Conservation (phyloP, 1,140 invertebrate species). For the Drosophila pseudoobscura region DNA sequence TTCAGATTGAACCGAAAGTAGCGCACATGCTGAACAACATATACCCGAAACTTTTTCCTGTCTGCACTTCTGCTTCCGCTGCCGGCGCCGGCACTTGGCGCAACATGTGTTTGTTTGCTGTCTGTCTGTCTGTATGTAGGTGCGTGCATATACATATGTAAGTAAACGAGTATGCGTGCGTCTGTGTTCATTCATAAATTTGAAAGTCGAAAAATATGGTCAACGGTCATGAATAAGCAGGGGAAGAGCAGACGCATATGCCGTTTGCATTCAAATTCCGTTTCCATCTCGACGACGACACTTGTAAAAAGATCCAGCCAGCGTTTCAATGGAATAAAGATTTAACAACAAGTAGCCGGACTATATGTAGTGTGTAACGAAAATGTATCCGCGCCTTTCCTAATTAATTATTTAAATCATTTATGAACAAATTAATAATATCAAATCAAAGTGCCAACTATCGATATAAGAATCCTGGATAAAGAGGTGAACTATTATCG, state of each 20-base stretch:
- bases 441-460: too few species aligned
- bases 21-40: slow-evolving; percentile 5
- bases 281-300: slow-evolving; percentile 22
- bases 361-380: background rate
- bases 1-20: slow-evolving; percentile 3
- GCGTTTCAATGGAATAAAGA: background rate
- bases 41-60: slow-evolving; percentile 54
- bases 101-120: slow-evolving; percentile 60
- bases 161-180: slow-evolving; percentile 12
- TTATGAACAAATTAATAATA: too few species aligned
- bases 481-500: too few species aligned
- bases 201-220: slow-evolving; percentile 5
- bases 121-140: slow-evolving; percentile 14
- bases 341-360: too few species aligned
- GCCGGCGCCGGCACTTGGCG: slow-evolving; percentile 50
- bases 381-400: too few species aligned
- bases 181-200: slow-evolving; percentile 47
- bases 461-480: too few species aligned
- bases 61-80: slow-evolving; percentile 56
- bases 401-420: too few species aligned
- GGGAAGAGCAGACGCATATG: slow-evolving; percentile 29
- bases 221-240: slow-evolving; percentile 8
- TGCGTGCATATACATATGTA: background rate
- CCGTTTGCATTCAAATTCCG: slow-evolving; percentile 34
- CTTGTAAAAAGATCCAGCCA: slow-evolving; percentile 9